These are phyloP conservation scores for Parauchenoglanis ngamensis DNA, from an alignment of 2,797 vertebrate species.

Conservation along the genomic window DNA sequence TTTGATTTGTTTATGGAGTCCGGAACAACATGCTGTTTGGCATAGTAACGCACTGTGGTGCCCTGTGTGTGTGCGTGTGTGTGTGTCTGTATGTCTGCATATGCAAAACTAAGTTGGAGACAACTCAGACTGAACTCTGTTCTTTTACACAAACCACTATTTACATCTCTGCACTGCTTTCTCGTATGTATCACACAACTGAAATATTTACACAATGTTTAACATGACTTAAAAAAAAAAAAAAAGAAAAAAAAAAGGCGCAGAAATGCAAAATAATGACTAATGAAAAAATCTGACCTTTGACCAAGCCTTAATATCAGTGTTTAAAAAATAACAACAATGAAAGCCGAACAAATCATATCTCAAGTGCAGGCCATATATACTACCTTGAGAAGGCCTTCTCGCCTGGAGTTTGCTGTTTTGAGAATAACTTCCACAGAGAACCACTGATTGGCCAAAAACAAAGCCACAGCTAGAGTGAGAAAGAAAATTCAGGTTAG, in stretches of 20 bases:
- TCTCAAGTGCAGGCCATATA: not conserved
- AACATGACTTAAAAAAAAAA: not conserved
- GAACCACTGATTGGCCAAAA: constrained; percentile 82
- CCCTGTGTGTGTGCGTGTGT: not conserved
- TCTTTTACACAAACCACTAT: not conserved
- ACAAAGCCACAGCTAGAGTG: constrained; percentile 80
- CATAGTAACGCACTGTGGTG: not conserved
- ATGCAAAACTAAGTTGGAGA: not conserved
- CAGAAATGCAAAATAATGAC: not conserved
- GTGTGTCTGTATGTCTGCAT: not conserved
- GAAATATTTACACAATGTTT: not conserved
- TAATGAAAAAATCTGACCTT: not conserved
- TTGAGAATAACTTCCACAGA: constrained; percentile 79
- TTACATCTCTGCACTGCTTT: not conserved
- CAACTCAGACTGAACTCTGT: not conserved
- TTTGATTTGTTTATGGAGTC: not conserved
- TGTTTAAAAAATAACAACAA: not conserved
- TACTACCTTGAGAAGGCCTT: constrained; percentile 80
- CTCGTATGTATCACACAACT: not conserved
- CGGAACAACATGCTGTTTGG: not conserved
- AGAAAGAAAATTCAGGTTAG: not conserved
- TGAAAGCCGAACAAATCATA: not conserved
- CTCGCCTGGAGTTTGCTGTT: constrained; percentile 74
- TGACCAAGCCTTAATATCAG: not conserved
- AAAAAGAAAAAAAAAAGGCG: not conserved